A percentile compares a stretch with the other conserved stretches of the same genome.
These are phyloP conservation scores for Ridgeia piscesae DNA, from an alignment of 1,140 invertebrate species.

Conservation along the genomic window DNA sequence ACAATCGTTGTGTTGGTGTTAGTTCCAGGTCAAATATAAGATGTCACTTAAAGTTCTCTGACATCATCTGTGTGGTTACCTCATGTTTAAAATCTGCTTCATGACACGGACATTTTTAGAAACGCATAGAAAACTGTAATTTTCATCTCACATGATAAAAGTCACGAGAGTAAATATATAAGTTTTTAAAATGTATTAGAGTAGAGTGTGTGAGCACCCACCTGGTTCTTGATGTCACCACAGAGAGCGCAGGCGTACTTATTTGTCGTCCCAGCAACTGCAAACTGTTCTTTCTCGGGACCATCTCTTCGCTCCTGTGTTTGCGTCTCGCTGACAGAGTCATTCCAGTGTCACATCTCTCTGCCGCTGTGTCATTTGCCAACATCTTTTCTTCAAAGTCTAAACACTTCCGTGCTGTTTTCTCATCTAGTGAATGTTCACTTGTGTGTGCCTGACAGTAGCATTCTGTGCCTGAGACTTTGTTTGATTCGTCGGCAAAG, in stretches of 20 bases:
- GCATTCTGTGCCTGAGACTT: slow-evolving; percentile 20
- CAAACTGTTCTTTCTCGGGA: slow-evolving; percentile 26
- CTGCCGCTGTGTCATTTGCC: not conserved
- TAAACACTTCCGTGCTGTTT: not conserved
- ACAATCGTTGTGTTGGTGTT: not conserved
- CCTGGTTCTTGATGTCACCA: not conserved
- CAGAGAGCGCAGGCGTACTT: slow-evolving; percentile 14
- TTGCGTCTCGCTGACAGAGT: slow-evolving; percentile 41
- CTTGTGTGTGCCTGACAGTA: slow-evolving; percentile 13
- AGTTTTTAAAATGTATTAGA: too few relatives aligned
- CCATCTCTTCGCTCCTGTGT: slow-evolving; percentile 35
- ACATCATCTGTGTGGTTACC: too few relatives aligned
- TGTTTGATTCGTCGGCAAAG: slow-evolving; percentile 34
- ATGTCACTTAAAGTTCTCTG: not conserved
- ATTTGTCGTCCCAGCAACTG: slow-evolving; percentile 10
- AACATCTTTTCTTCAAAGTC: not conserved
- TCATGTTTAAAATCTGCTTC: not conserved
- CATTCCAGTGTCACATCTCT: slow-evolving; percentile 35
- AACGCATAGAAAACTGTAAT: not conserved
- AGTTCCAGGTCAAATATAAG: not conserved
- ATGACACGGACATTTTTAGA: not conserved
- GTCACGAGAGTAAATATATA: too few relatives aligned
- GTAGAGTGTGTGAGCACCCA: not conserved
- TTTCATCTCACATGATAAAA: not conserved
- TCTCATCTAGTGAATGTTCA: not conserved